Evolutionary conservation across 2,888 invertebrate species (phyloP).

Genomic region (Limnephilus marmoratus): DNA sequence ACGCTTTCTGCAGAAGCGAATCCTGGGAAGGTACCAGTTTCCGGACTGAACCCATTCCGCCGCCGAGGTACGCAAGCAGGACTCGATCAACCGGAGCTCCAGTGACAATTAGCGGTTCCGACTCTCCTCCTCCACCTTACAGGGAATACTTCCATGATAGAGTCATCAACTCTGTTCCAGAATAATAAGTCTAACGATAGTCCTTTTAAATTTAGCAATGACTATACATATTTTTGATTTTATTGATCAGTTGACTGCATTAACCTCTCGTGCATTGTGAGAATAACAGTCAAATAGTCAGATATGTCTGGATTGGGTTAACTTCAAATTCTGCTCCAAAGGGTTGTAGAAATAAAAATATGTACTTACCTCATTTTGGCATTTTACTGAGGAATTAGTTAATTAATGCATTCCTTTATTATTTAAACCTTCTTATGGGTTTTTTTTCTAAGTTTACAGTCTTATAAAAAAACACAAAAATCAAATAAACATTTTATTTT

Average conservation of each 20-base stretch:
- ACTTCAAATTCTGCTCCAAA: neutral
- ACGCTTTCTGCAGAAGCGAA: conserved; percentile 68
- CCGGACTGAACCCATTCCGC: neutral
- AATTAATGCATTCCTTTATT: neutral
- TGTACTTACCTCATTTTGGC: neutral
- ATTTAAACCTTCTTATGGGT: neutral
- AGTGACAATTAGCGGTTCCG: conserved; percentile 66
- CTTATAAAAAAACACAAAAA: neutral
- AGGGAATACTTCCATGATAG: conserved; percentile 68
- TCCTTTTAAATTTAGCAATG: neutral
- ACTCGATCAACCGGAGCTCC: neutral
- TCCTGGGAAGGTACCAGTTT: conserved; percentile 69
- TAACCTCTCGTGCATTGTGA: neutral
- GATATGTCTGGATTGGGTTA: neutral
- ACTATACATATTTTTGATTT: neutral
- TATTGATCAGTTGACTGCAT: neutral
- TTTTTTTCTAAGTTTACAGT: neutral
- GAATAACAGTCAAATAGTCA: neutral
- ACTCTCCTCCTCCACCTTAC: conserved; percentile 76
- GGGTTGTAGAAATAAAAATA: neutral
- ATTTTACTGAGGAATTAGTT: neutral
- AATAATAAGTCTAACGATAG: neutral
- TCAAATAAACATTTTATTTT: neutral
- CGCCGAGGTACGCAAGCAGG: neutral
- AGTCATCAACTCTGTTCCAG: conserved; percentile 39